Percentiles rank a stretch among this genome's conserved stretches.
phyloP scores from a whole-genome alignment of 2,888 invertebrate genomes.

The Drosophila barbarae region DNA sequence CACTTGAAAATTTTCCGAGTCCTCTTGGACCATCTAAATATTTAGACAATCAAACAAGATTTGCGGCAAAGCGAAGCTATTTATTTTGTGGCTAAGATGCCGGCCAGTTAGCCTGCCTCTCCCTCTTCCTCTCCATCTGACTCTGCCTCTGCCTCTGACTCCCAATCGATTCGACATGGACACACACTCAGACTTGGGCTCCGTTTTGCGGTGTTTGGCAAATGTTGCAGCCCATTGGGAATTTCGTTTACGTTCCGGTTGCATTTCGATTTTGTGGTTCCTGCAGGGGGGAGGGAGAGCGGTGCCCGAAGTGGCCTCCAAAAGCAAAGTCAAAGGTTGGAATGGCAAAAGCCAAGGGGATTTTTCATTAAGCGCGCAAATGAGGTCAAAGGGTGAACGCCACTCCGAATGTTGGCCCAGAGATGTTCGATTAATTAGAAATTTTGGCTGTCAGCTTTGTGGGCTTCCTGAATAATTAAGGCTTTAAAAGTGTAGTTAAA shows the following conservation, averaged over 20 bases:
- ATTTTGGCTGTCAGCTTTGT: slow-evolving; percentile 25
- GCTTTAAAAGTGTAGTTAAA: background rate
- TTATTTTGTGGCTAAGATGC: slow-evolving; percentile 57
- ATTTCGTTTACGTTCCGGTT: slow-evolving; percentile 45
- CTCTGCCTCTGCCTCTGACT: background rate
- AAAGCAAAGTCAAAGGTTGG: slow-evolving; percentile 37
- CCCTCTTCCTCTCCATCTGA: background rate
- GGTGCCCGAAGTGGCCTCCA: background rate
- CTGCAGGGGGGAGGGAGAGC: background rate
- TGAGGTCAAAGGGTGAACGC: slow-evolving; percentile 40
- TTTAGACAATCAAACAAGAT: slow-evolving; percentile 67
- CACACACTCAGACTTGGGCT: slow-evolving; percentile 12
- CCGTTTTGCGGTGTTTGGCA: slow-evolving; percentile 43
- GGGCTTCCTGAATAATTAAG: slow-evolving; percentile 1
- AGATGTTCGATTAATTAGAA: slow-evolving; percentile 68
- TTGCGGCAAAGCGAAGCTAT: slow-evolving; percentile 50
- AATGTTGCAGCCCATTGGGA: slow-evolving; percentile 40
- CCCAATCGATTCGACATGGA: slow-evolving; percentile 45
- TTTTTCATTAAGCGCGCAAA: slow-evolving; percentile 70
- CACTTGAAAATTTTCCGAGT: slow-evolving; percentile 7
- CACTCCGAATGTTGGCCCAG: slow-evolving; percentile 6
- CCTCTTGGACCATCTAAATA: slow-evolving; percentile 43
- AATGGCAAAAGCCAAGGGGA: slow-evolving; percentile 35
- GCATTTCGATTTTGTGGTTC: slow-evolving; percentile 47
- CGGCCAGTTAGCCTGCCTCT: slow-evolving; percentile 15